Evolutionary conservation across 2,797 vertebrate genomes (phyloP), one percentile per base, ranked within the genome.

Genomic region (Acanthurus leucopareius): DNA sequence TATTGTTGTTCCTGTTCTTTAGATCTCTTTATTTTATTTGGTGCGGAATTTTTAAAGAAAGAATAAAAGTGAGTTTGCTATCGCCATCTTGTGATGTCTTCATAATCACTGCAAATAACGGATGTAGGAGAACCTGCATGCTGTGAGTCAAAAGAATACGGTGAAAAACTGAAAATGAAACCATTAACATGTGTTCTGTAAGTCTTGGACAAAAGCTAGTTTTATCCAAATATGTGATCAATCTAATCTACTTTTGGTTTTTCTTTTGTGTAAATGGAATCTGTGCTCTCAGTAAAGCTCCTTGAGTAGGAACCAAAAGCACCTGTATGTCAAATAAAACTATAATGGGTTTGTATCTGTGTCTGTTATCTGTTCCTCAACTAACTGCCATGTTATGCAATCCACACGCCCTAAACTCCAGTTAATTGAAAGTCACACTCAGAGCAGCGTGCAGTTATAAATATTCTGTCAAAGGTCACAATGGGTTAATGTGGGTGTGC

Each of bases 261-360:
- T 87, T 85, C 76, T 92, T 87, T 89, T 89, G 85, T 95, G 92
- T 93, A 88, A 91, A 92, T 86, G 86, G 82, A 91, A 91, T 90
- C 73, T 87, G 82, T 92, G 91, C 88, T 94, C 91, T 91, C 88
- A 91, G 77, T 92, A 92, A 93, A 92, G 88, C 92, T 93, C 94
- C 91, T 90, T 87, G 77, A 94, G 89, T 91, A 92, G 88, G 93
- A 91, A 93, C 88, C 89, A 93, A 94, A 93, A 91, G 88, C 91
- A 94, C 87, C 92, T 94, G 93, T 95, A 95, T 91, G 91, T 94
- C 91, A 93, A 96, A 95, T 96, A 92, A 96, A 97, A 97, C 92
- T 94, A 93, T 95, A 95, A 82, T 94, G 92, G 93, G 90, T 96
- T 90, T 92, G 93, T 88, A 96, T 84, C 86, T 74, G 86, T 77